Evolutionary conservation across 2,888 invertebrate genomes (phyloP), one percentile per base, ranked within the genome.

Genomic region (Hypomecis punctinalis): DNA sequence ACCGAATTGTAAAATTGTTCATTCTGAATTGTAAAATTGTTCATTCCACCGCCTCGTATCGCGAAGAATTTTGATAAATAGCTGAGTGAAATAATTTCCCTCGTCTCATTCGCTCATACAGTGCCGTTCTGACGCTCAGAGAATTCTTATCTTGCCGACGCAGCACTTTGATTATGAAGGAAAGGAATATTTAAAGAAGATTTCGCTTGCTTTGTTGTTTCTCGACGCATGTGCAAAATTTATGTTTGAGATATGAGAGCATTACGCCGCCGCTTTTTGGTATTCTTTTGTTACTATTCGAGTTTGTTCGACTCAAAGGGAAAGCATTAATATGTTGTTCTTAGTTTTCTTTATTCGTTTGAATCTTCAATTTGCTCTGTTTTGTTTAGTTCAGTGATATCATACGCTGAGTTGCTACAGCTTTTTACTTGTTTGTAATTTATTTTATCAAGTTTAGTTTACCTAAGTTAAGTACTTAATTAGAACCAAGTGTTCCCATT

Each of bases 91-190:
- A 88, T 91, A 88, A 91, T 90, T 90, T 85, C 76, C 72, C 76
- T 79, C 82, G 80, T 85, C 82, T 77, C 78, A 84, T 81, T 84
- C 81, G 74, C 78, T 77, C 81, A 80, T 79, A 81, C 80, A 80
- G 80, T 76, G 74, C 75, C 82, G 78, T 80, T 81, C 77, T 76
- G 82, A 84, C 84, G 85, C 86, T 84, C 78, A 69, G 85, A 85
- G 87, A 89, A 90, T 91, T 90, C 91, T 91, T 91, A 92, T 91
- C 91, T 88, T 76, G 78, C 82, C 77, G 85, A 91, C 90, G 82
- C 90, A 91, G 90, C 88, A 88, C 87, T 91, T 90, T 91, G 91
- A 92, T 91, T 91, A 90, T 86, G 84, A 86, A 85, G 81, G 85
- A 85, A 86, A 86, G 86, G 89, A 90, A 91, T 92, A 90, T 91